phyloP scores from a whole-genome alignment of 2,797 vertebrate species.

The Eulemur coronatus region DNA sequence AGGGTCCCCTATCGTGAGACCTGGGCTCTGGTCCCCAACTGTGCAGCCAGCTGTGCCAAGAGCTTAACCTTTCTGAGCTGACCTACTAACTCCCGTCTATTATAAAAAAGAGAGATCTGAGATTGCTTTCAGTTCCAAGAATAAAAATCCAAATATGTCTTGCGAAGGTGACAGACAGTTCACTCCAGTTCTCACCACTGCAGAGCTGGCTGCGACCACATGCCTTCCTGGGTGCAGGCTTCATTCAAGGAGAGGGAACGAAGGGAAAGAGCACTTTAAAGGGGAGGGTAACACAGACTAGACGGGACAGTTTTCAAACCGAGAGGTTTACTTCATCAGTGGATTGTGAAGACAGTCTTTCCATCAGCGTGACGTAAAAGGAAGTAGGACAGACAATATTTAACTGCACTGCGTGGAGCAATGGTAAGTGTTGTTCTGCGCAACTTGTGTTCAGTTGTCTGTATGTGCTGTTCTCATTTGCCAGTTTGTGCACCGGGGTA shows the following conservation, averaged over 20 bases:
- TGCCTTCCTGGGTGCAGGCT: background rate
- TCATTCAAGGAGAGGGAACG: background rate
- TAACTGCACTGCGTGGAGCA: background rate
- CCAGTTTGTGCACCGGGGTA: background rate
- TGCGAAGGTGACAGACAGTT: background rate
- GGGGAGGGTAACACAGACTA: background rate
- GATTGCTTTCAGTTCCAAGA: background rate
- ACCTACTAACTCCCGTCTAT: background rate
- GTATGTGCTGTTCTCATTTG: background rate
- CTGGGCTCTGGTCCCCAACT: background rate
- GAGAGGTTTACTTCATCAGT: background rate
- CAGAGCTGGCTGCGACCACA: background rate
- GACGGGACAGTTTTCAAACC: background rate
- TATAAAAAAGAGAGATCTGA: background rate
- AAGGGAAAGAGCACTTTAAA: background rate
- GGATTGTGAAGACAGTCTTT: background rate
- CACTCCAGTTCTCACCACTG: background rate
- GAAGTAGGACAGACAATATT: background rate
- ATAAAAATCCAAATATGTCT: background rate
- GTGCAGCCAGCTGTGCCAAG: background rate
- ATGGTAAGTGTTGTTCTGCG: background rate
- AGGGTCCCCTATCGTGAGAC: background rate
- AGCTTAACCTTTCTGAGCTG: background rate
- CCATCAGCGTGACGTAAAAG: background rate
- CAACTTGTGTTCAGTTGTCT: background rate